Evolutionary conservation across 2,888 invertebrate genomes (phyloP), one percentile per base, ranked within the genome.

Genomic region (Nephrocerus scutellatus): DNA sequence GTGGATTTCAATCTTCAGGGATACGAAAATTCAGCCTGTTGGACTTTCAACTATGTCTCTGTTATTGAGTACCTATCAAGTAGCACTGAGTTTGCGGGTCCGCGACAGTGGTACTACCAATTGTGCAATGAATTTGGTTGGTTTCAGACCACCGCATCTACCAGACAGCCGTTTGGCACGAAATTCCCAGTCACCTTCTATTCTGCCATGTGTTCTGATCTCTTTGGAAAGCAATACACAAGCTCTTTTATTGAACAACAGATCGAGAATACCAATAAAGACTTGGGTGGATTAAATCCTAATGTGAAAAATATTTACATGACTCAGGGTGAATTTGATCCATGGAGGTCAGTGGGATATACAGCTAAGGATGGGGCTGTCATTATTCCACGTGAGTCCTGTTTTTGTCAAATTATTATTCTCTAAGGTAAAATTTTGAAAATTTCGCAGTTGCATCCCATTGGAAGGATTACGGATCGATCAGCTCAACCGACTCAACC

Each of bases 91-190:
- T n/a, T n/a, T n/a, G n/a, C n/a, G n/a, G n/a, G n/a, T n/a, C n/a
- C 56, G 54, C 76, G 86, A 1, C 76, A 80, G 42, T 88, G 88
- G 88, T 74, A 73, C 0, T 87, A 84, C 61, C 89, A 90, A 66
- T 86, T 85, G 0, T 91, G 91, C 63, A 80, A 80, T 35, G 88
- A 91, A 68, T 89, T 78, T 63, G 90, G 88, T 35, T 89, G 81
- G 74, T 87, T 76, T 65, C 87, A 87, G 69, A 80, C 84, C 3
- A 80, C 86, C 1, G 75, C 70, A 43, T 74, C 77, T 10, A 35
- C 54, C 1, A 54, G 63, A 2, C 78, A 80, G 44, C 79, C 82
- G 0, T 76, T 77, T 7, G 63, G 66, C 13, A 54, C 49, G 2
- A 57, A 55, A 31, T 66, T 64, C 33, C 68, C 66, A 1, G 43